phyloP scores from a whole-genome alignment of 2,113 vertebrate genomes.

The Campylomormyrus numenius region DNA sequence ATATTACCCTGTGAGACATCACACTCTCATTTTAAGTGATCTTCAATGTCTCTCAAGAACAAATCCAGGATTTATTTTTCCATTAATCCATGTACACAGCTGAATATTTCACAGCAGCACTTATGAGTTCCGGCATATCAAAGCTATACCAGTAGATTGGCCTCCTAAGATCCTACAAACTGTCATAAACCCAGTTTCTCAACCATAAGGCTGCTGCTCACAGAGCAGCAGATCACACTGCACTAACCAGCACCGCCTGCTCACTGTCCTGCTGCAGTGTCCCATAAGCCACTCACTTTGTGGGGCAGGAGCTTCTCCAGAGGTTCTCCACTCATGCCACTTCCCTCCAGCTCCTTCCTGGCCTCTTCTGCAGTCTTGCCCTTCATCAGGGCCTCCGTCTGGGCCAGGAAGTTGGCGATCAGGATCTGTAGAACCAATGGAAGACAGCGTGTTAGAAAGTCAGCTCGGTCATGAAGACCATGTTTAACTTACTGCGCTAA shows the following conservation, averaged over 20 bases:
- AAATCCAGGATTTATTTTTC: neutral
- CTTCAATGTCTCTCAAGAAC: neutral
- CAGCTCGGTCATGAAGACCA: neutral
- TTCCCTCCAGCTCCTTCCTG: constrained; percentile 72
- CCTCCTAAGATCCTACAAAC: neutral
- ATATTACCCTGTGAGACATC: neutral
- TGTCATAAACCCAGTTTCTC: neutral
- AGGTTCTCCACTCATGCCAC: constrained; percentile 63
- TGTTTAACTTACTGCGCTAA: neutral
- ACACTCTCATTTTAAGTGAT: neutral
- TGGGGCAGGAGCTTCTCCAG: constrained; percentile 86
- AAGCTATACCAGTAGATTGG: neutral
- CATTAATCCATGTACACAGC: neutral
- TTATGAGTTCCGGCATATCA: neutral
- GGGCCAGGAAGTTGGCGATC: constrained; percentile 87
- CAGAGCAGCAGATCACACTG: neutral
- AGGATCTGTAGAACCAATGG: constrained; percentile 69
- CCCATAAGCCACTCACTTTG: constrained; percentile 64
- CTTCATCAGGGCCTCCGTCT: constrained; percentile 94
- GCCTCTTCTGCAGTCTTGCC: constrained; percentile 82
- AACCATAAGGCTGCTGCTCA: neutral
- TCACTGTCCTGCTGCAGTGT: neutral
- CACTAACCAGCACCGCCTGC: neutral
- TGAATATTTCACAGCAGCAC: neutral
- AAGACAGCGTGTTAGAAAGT: neutral